Percentiles rank a stretch among this genome's conserved stretches.
Evolutionary conservation across 1,140 invertebrate species (phyloP).

Genomic region (Aphelenchoides besseyi): DNA sequence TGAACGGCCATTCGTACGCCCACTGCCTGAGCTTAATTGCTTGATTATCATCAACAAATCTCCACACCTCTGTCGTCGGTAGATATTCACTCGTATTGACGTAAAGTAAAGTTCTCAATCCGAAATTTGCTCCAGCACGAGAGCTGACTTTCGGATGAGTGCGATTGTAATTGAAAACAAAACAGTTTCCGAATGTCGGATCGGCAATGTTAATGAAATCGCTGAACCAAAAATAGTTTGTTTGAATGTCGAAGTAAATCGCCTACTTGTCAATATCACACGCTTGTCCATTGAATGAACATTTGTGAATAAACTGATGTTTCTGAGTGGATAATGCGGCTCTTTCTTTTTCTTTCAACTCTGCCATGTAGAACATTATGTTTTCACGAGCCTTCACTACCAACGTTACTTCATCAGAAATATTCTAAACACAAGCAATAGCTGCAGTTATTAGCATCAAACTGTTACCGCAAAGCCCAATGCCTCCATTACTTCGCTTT

Average conservation of each 20-base stretch:
- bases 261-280: constrained; percentile 54
- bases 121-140: constrained; percentile 46
- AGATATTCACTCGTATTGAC: constrained; percentile 54
- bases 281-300: constrained; percentile 54
- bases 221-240: constrained; percentile 20
- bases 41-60: too few species aligned
- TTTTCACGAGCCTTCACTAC: constrained; percentile 56
- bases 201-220: constrained; percentile 45
- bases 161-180: constrained; percentile 52
- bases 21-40: too few species aligned
- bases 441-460: not conserved
- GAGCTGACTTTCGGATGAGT: constrained; percentile 44
- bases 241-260: not conserved
- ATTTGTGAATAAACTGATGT: constrained; percentile 51
- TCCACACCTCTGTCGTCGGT: constrained; percentile 53
- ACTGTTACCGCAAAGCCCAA: constrained; percentile 47
- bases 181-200: constrained; percentile 50
- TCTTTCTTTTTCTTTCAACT: constrained; percentile 42
- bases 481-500: constrained; percentile 37
- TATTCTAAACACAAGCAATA: constrained; percentile 40
- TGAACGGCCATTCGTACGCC: constrained; percentile 53
- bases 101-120: constrained; percentile 47
- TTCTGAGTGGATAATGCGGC: constrained; percentile 48
- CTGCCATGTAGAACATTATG: constrained; percentile 56
- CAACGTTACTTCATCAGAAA: constrained; percentile 57